These are phyloP conservation scores for Pogonomyrmex californicus DNA, from an alignment of 1,140 invertebrate species.

Conservation along the genomic window DNA sequence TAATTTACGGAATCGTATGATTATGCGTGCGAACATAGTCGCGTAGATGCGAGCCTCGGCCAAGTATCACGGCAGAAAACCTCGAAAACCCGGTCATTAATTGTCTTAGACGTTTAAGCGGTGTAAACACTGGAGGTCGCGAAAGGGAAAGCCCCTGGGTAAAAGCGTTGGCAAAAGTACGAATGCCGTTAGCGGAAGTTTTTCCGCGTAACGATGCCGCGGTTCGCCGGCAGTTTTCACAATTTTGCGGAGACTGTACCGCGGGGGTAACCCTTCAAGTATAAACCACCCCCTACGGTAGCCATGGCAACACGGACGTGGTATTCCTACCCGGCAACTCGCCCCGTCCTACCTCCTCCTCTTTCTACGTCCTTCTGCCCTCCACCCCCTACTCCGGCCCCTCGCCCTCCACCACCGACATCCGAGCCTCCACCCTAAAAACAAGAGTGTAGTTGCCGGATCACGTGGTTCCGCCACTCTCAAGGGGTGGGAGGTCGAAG, in stretches of 20 bases:
- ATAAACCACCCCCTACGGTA: constrained; percentile 82
- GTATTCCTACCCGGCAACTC: constrained; percentile 80
- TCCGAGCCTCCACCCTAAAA: constrained; percentile 80
- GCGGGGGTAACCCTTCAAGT: constrained; percentile 83
- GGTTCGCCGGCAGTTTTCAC: constrained; percentile 75
- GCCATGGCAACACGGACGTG: constrained; percentile 82
- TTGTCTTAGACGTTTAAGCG: constrained; percentile 83
- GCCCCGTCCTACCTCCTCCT: constrained; percentile 70
- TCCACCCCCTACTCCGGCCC: constrained; percentile 50
- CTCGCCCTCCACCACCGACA: constrained; percentile 67
- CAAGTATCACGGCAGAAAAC: constrained; percentile 62
- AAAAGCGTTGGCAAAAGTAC: constrained; percentile 81
- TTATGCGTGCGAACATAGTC: constrained; percentile 28
- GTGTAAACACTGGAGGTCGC: constrained; percentile 81
- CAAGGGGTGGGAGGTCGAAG: constrained; percentile 76
- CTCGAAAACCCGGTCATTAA: constrained; percentile 78
- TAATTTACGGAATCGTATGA: constrained; percentile 26
- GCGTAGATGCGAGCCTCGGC: constrained; percentile 12
- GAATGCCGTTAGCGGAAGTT: constrained; percentile 64
- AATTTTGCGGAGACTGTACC: constrained; percentile 84
- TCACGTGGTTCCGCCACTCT: constrained; percentile 80
- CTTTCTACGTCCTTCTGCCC: constrained; percentile 64
- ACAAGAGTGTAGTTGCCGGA: constrained; percentile 83
- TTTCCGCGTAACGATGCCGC: constrained; percentile 62
- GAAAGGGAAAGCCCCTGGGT: constrained; percentile 83